Percentiles rank a stretch among this genome's conserved stretches.
phyloP scores from a whole-genome alignment of 2,888 invertebrate genomes.

The Stenotaenia linearis region DNA sequence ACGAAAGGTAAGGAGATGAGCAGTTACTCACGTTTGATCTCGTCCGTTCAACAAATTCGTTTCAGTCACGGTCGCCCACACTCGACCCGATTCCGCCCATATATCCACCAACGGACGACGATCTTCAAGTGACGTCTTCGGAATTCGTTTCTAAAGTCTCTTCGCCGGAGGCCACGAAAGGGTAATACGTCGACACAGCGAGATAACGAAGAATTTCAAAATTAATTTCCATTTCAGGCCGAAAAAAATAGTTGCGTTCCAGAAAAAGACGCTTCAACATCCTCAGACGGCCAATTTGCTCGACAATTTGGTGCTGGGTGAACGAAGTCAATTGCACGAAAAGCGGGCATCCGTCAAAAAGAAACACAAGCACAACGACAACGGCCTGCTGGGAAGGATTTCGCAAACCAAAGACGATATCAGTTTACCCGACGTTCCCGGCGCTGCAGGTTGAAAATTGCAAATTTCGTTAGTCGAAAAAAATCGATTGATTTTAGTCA shows the following conservation, averaged over 20 bases:
- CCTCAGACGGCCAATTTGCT: neutral
- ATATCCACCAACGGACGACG: neutral
- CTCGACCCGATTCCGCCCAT: neutral
- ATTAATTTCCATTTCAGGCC: neutral
- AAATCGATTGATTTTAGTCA: too few relatives aligned
- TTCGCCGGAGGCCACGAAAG: neutral
- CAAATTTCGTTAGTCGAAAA: too few relatives aligned
- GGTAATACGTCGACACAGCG: too few relatives aligned
- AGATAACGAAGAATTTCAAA: too few relatives aligned
- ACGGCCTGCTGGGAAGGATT: too few relatives aligned
- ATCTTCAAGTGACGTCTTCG: neutral
- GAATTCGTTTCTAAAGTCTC: neutral
- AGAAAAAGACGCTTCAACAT: neutral
- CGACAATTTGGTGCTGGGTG: constrained; percentile 4
- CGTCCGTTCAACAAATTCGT: too few relatives aligned
- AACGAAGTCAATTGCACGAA: constrained; percentile 27
- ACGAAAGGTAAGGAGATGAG: neutral
- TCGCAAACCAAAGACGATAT: neutral
- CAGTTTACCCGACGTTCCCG: constrained; percentile 22
- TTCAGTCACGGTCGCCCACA: neutral
- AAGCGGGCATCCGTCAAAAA: neutral
- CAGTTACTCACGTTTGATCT: neutral
- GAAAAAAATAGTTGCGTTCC: neutral
- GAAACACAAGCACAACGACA: neutral
- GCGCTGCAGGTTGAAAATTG: neutral